Conservation (phyloP, 2,888 invertebrate genomes). For the Falcaria lacertinaria region DNA sequence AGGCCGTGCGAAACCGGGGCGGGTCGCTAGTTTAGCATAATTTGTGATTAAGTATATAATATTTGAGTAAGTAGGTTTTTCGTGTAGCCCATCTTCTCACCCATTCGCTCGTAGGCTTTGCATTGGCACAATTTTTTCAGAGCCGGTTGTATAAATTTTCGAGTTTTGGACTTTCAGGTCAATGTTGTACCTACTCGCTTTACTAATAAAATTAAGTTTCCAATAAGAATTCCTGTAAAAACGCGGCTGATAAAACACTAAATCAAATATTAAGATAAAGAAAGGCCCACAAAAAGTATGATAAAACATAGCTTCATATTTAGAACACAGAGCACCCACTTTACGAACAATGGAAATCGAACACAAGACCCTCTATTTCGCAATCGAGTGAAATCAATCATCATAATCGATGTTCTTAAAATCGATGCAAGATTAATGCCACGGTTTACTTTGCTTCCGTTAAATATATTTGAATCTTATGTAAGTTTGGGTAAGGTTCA, state of each 20-base stretch:
- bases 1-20: too few relatives aligned
- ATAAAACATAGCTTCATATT: too few relatives aligned
- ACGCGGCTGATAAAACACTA: too few relatives aligned
- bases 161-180: conserved; percentile 46
- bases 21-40: too few relatives aligned
- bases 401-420: conserved; percentile 36
- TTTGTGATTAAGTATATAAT: too few relatives aligned
- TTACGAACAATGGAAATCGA: conserved; percentile 35
- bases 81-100: too few relatives aligned
- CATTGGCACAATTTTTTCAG: conserved; percentile 50
- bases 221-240: too few relatives aligned
- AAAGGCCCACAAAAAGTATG: too few relatives aligned
- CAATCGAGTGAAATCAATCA: conserved; percentile 41
- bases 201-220: too few relatives aligned
- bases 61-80: too few relatives aligned
- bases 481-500: neutral
- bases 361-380: conserved; percentile 36
- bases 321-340: conserved; percentile 26
- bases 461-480: conserved; percentile 15
- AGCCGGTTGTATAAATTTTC: conserved; percentile 30
- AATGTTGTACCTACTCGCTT: conserved; percentile 34
- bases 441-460: conserved; percentile 3
- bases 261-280: too few relatives aligned
- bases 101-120: conserved; percentile 18
- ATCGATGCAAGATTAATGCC: conserved; percentile 26